phyloP scores from a whole-genome alignment of 2,888 invertebrate species.

The Napeogenes inachia region DNA sequence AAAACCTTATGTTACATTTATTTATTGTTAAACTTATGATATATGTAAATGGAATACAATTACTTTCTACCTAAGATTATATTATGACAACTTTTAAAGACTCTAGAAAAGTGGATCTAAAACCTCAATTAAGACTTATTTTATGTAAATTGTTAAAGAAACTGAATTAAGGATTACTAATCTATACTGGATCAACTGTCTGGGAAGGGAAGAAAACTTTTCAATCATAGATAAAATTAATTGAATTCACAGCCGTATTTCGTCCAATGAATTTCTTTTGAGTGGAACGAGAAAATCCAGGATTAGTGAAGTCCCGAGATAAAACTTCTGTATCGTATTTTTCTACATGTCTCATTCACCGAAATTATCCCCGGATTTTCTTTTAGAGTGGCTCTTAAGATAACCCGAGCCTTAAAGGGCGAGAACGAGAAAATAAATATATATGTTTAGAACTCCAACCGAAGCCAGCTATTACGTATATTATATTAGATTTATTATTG shows the following conservation, averaged over 20 bases:
- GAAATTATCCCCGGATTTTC: constrained; percentile 23
- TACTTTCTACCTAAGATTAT: too few species aligned
- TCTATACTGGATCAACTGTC: not conserved
- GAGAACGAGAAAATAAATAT: constrained; percentile 52
- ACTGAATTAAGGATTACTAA: too few species aligned
- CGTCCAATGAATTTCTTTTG: constrained; percentile 48
- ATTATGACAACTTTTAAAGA: too few species aligned
- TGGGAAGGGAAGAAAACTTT: constrained; percentile 40
- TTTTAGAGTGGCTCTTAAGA: constrained; percentile 36
- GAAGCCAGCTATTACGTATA: not conserved
- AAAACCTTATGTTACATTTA: too few species aligned
- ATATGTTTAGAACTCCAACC: constrained; percentile 27
- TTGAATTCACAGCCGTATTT: constrained; percentile 52
- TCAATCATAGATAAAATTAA: constrained; percentile 56
- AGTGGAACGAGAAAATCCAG: constrained; percentile 42
- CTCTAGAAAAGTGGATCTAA: too few species aligned
- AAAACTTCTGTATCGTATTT: constrained; percentile 23
- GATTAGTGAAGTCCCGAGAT: constrained; percentile 35
- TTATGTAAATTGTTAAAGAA: too few species aligned
- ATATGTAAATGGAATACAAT: too few species aligned
- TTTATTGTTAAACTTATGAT: too few species aligned
- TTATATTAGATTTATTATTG: too few species aligned
- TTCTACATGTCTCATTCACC: constrained; percentile 12
- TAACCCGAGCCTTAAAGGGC: constrained; percentile 39
- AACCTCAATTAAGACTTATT: too few species aligned